Evolutionary conservation across 2,113 vertebrate genomes (phyloP).

Genomic region (Rhegmatorhina hoffmannsi): DNA sequence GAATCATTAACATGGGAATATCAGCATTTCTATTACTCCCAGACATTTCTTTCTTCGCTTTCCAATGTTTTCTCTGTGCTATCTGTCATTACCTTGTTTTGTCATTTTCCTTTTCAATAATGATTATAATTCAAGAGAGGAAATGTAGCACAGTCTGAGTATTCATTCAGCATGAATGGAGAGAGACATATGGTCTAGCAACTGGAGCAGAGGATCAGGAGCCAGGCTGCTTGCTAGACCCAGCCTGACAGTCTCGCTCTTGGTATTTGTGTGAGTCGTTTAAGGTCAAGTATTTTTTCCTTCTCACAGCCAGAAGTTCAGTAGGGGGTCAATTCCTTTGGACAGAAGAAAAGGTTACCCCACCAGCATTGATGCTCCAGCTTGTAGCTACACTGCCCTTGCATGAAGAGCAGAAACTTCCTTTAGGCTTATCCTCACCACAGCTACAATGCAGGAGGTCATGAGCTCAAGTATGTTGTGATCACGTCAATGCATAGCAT

Average conservation of each 20-base stretch:
- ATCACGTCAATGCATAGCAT: background rate
- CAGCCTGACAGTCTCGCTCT: background rate
- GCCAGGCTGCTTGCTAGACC: background rate
- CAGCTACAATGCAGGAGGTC: background rate
- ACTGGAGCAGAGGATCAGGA: background rate
- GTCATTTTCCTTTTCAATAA: conserved; percentile 62
- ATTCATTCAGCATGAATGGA: conserved; percentile 35
- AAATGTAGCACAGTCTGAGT: conserved; percentile 39
- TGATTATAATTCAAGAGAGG: conserved; percentile 28
- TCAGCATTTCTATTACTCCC: conserved; percentile 1
- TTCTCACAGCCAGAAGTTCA: background rate
- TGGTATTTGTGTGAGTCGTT: background rate
- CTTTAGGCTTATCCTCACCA: background rate
- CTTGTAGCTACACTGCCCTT: background rate
- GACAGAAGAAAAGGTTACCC: background rate
- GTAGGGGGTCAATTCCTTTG: background rate
- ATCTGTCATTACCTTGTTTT: conserved; percentile 59
- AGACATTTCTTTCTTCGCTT: conserved; percentile 67
- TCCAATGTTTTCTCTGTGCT: conserved; percentile 50
- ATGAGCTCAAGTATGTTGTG: background rate
- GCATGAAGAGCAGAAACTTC: background rate
- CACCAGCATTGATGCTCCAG: background rate
- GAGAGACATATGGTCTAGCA: background rate
- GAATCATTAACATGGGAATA: conserved; percentile 23
- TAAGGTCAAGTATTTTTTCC: conserved; percentile 6